Evolutionary conservation across 2,888 invertebrate species (phyloP).

Genomic region (Rotaria sp.): DNA sequence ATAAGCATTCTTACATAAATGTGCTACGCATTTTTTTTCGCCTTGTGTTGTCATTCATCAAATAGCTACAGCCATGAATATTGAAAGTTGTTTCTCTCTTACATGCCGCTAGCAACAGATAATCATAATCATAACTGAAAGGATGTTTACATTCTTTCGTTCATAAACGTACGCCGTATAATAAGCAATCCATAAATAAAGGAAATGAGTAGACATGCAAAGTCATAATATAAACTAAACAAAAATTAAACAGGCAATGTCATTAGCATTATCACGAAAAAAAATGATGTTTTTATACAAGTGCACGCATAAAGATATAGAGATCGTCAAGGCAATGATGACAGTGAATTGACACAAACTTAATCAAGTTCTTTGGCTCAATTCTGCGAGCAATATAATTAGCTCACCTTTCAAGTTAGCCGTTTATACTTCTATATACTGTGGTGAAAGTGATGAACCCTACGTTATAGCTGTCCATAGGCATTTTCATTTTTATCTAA

Average conservation of each 20-base stretch:
- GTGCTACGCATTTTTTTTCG: background rate
- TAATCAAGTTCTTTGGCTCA: background rate
- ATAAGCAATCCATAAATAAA: background rate
- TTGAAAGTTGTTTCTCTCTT: background rate
- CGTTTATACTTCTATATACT: background rate
- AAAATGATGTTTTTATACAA: background rate
- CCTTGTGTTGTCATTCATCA: background rate
- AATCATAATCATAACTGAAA: background rate
- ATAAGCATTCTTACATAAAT: background rate
- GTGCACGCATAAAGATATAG: background rate
- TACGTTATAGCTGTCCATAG: background rate
- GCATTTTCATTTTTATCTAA: background rate
- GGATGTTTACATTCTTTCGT: slow-evolving; percentile 5
- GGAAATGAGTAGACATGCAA: background rate
- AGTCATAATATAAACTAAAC: background rate
- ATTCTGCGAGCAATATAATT: background rate
- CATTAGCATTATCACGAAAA: background rate
- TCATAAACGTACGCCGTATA: background rate
- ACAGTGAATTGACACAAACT: background rate
- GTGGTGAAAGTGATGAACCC: background rate
- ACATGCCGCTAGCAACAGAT: background rate
- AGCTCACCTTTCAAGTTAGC: background rate
- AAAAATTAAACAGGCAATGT: background rate
- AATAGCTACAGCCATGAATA: background rate
- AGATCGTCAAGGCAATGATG: background rate